Evolutionary conservation across 2,797 vertebrate species (phyloP), one percentile per base, ranked within the genome.

Genomic region (Poecilia picta): DNA sequence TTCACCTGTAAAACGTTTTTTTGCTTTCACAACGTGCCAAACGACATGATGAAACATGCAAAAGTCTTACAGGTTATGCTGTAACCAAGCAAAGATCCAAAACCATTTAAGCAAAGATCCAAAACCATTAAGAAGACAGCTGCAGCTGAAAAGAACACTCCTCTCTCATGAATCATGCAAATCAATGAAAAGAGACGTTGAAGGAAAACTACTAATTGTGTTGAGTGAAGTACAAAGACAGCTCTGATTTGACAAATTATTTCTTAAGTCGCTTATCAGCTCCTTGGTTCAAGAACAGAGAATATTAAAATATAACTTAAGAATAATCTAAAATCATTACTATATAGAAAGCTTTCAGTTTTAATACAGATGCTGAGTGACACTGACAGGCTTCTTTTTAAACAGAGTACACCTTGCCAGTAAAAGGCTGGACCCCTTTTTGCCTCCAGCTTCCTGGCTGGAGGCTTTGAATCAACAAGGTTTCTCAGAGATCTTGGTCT

Each of bases 61-160:
- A 43, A 41, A n/a, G 5, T 43, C 23, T 43, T 43, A n/a, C 18
- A 28, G 66, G 8, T n/a, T n/a, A 70, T 70, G 66, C 2, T 13
- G 20, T n/a, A n/a, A n/a, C n/a, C n/a, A n/a, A n/a, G n/a, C n/a
- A 70, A 25, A 41, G 66, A 43, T 70, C 20, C 23, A 70, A 70
- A 70, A 43, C 39, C 66, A 68, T 68, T 68, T n/a, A n/a, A n/a
- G n/a, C n/a, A 70, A 25, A 41, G 66, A 43, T 70, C 20, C 23
- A 70, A 70, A 70, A 43, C 39, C 66, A 68, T 68, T 68, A 39
- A 68, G 39, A 41, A 23, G 64, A 41, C 64, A 43, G 11, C 23
- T 41, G 20, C 39, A 43, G 36, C 41, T 6, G 66, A 25, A 43
- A 70, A 25, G 11, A 43, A 36, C 53, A 66, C 25, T 41, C 47